Evolutionary conservation across 2,888 invertebrate genomes (phyloP).

Genomic region (Monopis laevigella): DNA sequence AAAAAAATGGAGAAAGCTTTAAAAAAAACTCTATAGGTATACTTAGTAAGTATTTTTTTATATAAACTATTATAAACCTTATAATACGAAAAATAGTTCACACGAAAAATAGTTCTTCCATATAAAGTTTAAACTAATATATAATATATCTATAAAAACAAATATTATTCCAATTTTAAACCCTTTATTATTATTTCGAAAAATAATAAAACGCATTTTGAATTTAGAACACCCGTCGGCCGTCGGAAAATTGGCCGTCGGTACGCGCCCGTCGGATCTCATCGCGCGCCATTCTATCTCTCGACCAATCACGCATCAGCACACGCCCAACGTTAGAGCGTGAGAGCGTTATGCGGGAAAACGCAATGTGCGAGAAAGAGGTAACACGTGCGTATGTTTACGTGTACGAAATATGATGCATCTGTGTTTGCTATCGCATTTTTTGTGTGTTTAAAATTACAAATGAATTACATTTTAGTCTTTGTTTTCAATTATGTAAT

Average conservation of each 20-base stretch:
- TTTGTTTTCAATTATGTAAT: background rate
- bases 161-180: no score
- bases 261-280: conserved; percentile 37
- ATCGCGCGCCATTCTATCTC: conserved; percentile 41
- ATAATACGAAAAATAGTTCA: no score
- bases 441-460: conserved; percentile 5
- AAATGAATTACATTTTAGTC: background rate
- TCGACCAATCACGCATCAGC: conserved; percentile 50
- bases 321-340: conserved; percentile 44
- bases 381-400: conserved; percentile 46
- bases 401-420: conserved; percentile 58
- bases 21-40: no score
- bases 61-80: no score
- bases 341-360: conserved; percentile 36
- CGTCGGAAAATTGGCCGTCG: conserved; percentile 62
- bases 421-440: conserved; percentile 34
- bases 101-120: no score
- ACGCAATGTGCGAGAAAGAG: conserved; percentile 28
- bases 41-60: no score
- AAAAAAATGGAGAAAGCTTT: no score
- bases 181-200: no score
- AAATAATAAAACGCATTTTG: no score
- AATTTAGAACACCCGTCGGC: background rate
- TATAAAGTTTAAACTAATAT: no score
- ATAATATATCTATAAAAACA: no score